Conservation (phyloP, 1,140 invertebrate species). For the Lepidurus packardi region DNA sequence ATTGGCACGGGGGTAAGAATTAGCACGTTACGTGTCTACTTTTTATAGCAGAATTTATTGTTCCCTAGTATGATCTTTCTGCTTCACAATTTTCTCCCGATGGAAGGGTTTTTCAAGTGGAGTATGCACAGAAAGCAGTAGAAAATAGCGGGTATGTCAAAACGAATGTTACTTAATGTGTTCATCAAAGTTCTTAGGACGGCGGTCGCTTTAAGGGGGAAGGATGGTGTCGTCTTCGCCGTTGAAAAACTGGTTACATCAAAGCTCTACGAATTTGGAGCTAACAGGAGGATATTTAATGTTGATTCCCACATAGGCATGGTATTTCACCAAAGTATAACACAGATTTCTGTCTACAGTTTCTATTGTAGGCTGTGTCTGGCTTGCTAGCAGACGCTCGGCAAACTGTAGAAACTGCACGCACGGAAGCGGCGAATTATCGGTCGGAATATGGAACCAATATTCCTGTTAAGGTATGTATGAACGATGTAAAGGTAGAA, state of each 20-base stretch:
- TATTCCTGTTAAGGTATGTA: slow-evolving; percentile 69
- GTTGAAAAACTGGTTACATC: slow-evolving; percentile 97
- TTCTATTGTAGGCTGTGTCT: slow-evolving; percentile 61
- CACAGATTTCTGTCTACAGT: slow-evolving; percentile 13
- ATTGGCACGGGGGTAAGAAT: slow-evolving; percentile 86
- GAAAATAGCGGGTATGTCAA: slow-evolving; percentile 86
- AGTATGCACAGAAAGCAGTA: slow-evolving; percentile 98
- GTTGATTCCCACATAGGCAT: slow-evolving; percentile 93
- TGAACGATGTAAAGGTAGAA: neutral
- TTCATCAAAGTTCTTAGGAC: slow-evolving; percentile 53
- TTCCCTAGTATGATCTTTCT: slow-evolving; percentile 90
- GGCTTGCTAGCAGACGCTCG: slow-evolving; percentile 91
- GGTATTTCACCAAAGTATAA: slow-evolving; percentile 48
- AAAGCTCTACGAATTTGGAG: slow-evolving; percentile 87
- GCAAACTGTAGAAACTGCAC: slow-evolving; percentile 81
- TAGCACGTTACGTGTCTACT: neutral
- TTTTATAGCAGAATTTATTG: slow-evolving; percentile 39
- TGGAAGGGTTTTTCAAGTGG: slow-evolving; percentile 97
- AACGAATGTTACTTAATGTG: neutral
- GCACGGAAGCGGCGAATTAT: slow-evolving; percentile 86
- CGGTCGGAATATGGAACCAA: slow-evolving; percentile 74
- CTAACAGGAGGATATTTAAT: slow-evolving; percentile 90
- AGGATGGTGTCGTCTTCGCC: slow-evolving; percentile 94
- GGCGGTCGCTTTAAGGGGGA: slow-evolving; percentile 86
- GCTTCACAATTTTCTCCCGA: slow-evolving; percentile 99